Evolutionary conservation across 1,140 invertebrate species (phyloP).

Genomic region (Littorina saxatilis): DNA sequence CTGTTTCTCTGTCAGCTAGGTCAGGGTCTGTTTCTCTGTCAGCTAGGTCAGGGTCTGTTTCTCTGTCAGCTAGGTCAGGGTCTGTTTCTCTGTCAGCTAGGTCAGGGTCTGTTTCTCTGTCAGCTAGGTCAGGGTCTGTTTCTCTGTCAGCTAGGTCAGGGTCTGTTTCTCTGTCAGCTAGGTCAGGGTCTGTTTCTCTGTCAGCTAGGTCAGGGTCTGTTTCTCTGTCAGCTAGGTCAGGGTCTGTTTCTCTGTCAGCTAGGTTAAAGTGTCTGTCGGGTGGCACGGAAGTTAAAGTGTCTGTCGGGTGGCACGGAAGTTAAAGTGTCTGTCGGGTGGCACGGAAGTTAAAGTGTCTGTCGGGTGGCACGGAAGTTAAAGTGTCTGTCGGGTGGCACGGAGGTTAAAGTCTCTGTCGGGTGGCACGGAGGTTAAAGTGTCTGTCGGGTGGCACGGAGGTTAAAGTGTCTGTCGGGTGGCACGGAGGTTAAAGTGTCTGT

Average conservation of each 20-base stretch:
- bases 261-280: neutral
- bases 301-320: neutral
- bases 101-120: conserved; percentile 15
- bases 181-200: neutral
- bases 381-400: too few species aligned
- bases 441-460: too few species aligned
- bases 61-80: neutral
- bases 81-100: neutral
- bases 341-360: neutral
- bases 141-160: conserved; percentile 37
- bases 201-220: neutral
- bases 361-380: too few species aligned
- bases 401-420: too few species aligned
- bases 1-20: neutral
- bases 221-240: neutral
- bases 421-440: too few species aligned
- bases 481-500: too few species aligned
- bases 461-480: too few species aligned
- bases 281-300: too few species aligned
- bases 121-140: conserved; percentile 5
- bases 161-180: neutral
- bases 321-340: conserved; percentile 21
- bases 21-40: neutral
- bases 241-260: conserved; percentile 1
- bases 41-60: neutral